Conservation (phyloP, 1,140 invertebrate species). For the Maconellicoccus hirsutus region DNA sequence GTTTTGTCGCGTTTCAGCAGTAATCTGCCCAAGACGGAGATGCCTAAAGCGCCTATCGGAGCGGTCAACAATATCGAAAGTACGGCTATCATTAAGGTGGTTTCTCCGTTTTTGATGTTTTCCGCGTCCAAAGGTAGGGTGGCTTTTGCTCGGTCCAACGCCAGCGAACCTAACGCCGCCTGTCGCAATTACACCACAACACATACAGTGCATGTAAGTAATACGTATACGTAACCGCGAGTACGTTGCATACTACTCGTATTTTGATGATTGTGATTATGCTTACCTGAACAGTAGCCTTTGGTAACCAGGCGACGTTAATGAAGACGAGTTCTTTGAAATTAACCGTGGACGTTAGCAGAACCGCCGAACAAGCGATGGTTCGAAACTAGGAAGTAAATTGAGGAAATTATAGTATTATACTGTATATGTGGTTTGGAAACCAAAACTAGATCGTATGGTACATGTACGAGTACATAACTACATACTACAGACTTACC, state of each 20-base stretch:
- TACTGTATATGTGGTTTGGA: too few relatives aligned
- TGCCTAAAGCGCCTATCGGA: conserved; percentile 23
- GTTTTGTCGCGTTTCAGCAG: neutral
- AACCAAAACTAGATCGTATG: too few relatives aligned
- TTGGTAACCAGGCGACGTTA: conserved; percentile 58
- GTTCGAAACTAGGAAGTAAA: neutral
- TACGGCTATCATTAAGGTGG: conserved; percentile 18
- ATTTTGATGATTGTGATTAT: neutral
- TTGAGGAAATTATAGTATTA: too few relatives aligned
- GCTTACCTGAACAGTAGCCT: conserved; percentile 55
- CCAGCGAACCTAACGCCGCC: conserved; percentile 2
- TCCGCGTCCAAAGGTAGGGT: too few relatives aligned
- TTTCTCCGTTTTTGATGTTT: neutral
- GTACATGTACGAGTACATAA: too few relatives aligned
- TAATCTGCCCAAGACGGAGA: neutral
- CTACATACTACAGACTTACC: too few relatives aligned
- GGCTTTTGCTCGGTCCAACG: neutral
- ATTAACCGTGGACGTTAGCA: conserved; percentile 40
- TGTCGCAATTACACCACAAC: neutral
- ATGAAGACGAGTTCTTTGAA: conserved; percentile 55
- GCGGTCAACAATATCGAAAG: conserved; percentile 24
- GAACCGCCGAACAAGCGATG: neutral
- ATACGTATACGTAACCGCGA: too few relatives aligned
- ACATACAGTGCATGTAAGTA: neutral
- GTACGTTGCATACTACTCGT: too few relatives aligned